Percentiles rank a stretch among this genome's conserved stretches.
These are phyloP conservation scores for Dicycla oo DNA, from an alignment of 2,888 invertebrate species.

Conservation along the genomic window DNA sequence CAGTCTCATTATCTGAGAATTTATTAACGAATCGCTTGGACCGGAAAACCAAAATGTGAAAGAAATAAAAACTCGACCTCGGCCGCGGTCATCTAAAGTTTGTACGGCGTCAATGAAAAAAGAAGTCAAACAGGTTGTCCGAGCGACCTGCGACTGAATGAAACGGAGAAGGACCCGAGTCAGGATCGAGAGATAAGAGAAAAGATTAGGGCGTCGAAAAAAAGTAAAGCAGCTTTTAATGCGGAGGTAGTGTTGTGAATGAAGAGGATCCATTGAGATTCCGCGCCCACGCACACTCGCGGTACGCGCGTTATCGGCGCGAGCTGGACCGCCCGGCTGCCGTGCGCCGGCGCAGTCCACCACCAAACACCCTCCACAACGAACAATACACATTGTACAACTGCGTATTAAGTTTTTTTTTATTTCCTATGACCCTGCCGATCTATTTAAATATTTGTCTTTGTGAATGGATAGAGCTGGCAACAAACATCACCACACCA, in stretches of 20 bases:
- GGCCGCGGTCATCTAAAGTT: conserved; percentile 89
- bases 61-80: conserved; percentile 90
- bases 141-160: conserved; percentile 88
- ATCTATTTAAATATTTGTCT: conserved; percentile 80
- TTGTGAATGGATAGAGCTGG: conserved; percentile 72
- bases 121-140: conserved; percentile 88
- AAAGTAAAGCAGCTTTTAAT: conserved; percentile 88
- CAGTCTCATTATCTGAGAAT: conserved; percentile 91
- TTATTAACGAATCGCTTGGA: conserved; percentile 90
- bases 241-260: conserved; percentile 89
- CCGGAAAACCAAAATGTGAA: conserved; percentile 90
- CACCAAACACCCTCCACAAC: conserved; percentile 62
- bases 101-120: conserved; percentile 90
- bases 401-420: conserved; percentile 74
- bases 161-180: conserved; percentile 87
- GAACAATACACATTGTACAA: conserved; percentile 79
- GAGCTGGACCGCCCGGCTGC: conserved; percentile 70
- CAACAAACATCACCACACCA: conserved; percentile 54
- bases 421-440: conserved; percentile 74
- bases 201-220: conserved; percentile 88
- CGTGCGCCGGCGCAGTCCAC: conserved; percentile 63
- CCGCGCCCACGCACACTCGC: conserved; percentile 85
- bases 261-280: conserved; percentile 89
- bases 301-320: conserved; percentile 75
- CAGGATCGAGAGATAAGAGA: conserved; percentile 89